phyloP scores from a whole-genome alignment of 2,113 vertebrate genomes.

The Progne subis region DNA sequence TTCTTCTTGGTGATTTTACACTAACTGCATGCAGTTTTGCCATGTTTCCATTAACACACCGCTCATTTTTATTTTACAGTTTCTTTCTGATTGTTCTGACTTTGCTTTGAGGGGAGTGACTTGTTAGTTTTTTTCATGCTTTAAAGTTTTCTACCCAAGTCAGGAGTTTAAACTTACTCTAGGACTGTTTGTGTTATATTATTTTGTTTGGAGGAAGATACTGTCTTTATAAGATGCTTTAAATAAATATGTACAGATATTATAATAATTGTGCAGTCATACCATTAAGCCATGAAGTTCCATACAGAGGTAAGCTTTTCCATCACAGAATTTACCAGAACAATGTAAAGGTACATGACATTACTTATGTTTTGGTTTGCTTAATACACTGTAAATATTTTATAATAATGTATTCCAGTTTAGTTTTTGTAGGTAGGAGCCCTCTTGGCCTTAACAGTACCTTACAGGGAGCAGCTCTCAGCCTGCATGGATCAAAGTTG shows the following conservation, averaged over 20 bases:
- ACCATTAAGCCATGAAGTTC: background rate
- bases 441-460: background rate
- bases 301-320: background rate
- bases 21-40: conserved; percentile 76
- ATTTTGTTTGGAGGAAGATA: background rate
- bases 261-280: background rate
- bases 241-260: background rate
- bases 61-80: conserved; percentile 23
- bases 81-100: conserved; percentile 1
- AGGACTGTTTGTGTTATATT: background rate
- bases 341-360: background rate
- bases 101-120: conserved; percentile 11
- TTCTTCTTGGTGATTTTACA: conserved; percentile 67
- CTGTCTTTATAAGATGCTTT: background rate
- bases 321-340: background rate
- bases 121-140: background rate
- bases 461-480: background rate
- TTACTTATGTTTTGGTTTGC: conserved; percentile 19
- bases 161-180: background rate
- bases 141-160: background rate
- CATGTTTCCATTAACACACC: conserved; percentile 65
- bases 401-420: background rate
- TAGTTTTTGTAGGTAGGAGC: background rate
- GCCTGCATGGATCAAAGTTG: background rate
- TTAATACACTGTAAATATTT: background rate